Evolutionary conservation across 1,140 invertebrate species (phyloP).

Genomic region (Ceratosolen solmsi): DNA sequence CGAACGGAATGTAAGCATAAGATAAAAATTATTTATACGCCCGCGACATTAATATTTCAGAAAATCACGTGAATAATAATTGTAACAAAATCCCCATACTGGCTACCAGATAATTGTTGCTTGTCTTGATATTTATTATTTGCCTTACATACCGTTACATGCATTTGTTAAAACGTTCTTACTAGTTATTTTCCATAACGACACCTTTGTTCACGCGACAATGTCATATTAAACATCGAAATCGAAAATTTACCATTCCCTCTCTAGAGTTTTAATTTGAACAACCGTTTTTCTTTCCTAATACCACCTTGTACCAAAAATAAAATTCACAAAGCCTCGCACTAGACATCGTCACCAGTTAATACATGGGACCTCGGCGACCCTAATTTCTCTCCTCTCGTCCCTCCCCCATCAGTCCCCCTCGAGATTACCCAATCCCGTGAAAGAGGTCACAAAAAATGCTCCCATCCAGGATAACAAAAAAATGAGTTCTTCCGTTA

Average conservation of each 20-base stretch:
- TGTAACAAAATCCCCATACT: background rate
- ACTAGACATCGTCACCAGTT: background rate
- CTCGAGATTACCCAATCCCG: constrained; percentile 26
- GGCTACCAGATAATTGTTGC: background rate
- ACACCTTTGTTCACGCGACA: background rate
- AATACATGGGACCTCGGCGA: no score
- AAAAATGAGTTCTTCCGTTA: constrained; percentile 45
- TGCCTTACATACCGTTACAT: background rate
- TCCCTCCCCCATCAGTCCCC: background rate
- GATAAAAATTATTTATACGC: no score
- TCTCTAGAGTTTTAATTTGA: background rate
- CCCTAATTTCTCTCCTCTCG: no score
- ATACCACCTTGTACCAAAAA: background rate
- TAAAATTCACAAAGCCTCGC: constrained; percentile 12
- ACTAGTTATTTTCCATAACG: background rate
- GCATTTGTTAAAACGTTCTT: background rate
- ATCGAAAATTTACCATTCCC: background rate
- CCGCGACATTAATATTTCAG: no score
- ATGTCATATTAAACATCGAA: background rate
- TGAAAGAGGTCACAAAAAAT: constrained; percentile 29
- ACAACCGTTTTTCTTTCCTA: background rate
- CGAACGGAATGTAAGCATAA: background rate
- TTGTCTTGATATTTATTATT: background rate
- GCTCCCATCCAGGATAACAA: background rate
- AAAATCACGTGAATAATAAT: background rate